Evolutionary conservation across 2,888 invertebrate genomes (phyloP), one percentile per base, ranked within the genome.

Genomic region (Habrosyne pyritoides): DNA sequence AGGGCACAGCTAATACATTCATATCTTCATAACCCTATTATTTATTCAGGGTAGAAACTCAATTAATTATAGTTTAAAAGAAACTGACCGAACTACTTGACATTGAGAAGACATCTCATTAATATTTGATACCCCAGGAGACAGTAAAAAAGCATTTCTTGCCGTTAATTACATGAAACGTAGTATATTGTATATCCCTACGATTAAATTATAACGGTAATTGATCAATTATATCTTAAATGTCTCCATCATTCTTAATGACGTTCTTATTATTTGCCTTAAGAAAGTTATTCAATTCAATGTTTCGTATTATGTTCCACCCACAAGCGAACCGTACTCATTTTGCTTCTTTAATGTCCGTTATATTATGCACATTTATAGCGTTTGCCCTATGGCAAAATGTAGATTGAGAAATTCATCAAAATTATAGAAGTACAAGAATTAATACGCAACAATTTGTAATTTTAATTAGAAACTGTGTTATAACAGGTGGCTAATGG

Each of bases 231-330:
- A 80, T 82, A 77, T 66, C 63, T 63, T 52, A 73, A 74, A 79
- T 75, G 74, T 72, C 74, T 67, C 72, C 73, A 79, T 83, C 75
- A 65, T 59, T 50, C 28, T 76, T 73, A 76, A 67, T 59, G 73
- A 69, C 68, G 77, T 42, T 63, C 67, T 65, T 68, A 50, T 72
- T 75, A 73, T 73, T 62, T 69, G 61, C 63, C 58, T 65, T 66
- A 69, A 64, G 61, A 62, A 57, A 52, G 53, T 53, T 58, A 59
- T 57, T 42, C 42, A 42, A 42, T 42, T 10, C 28, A 50, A 50
- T 50, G 50, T 50, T 21, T 21, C 18, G 12, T 18, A n/a, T 30
- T 33, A n/a, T 33, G n/a, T 6, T n/a, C 50, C 50, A 30, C 30
- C 50, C 30, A 50, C 30, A 28, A 18, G 18, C 28, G 21, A 30